A percentile compares a stretch with the other conserved stretches of the same genome.
These are phyloP conservation scores for Teleopsis dalmanni DNA, from an alignment of 1,140 invertebrate genomes.

Conservation along the genomic window DNA sequence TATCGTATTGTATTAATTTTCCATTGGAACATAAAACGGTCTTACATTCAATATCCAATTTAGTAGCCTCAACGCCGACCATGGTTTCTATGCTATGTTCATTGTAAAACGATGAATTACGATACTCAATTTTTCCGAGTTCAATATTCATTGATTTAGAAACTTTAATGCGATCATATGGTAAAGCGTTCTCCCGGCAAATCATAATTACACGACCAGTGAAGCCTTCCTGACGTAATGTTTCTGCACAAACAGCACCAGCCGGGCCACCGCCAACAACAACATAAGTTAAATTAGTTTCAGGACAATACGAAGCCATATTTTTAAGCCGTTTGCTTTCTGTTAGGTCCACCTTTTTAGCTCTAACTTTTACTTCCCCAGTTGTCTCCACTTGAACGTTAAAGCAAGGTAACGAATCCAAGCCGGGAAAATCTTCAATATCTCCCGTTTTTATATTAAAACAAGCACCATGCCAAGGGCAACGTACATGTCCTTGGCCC, in stretches of 20 bases:
- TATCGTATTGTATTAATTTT: slow-evolving; percentile 59
- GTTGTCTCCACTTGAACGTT: slow-evolving; percentile 57
- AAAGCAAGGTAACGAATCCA: slow-evolving; percentile 82
- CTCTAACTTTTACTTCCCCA: slow-evolving; percentile 59
- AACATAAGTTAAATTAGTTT: slow-evolving; percentile 55
- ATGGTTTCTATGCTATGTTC: slow-evolving; percentile 66
- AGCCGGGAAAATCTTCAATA: slow-evolving; percentile 84
- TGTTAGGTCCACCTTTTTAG: slow-evolving; percentile 55
- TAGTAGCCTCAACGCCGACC: slow-evolving; percentile 54
- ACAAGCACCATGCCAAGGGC: slow-evolving; percentile 96
- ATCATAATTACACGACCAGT: slow-evolving; percentile 70
- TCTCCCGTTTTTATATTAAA: slow-evolving; percentile 85
- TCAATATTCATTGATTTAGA: slow-evolving; percentile 66
- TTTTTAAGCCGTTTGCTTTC: slow-evolving; percentile 55
- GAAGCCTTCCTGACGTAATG: slow-evolving; percentile 79
- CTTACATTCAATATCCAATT: slow-evolving; percentile 55
- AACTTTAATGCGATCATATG: slow-evolving; percentile 86
- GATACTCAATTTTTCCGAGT: slow-evolving; percentile 57
- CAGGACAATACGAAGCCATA: slow-evolving; percentile 49
- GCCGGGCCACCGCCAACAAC: slow-evolving; percentile 83
- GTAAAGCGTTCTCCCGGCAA: slow-evolving; percentile 66
- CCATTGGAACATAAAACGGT: slow-evolving; percentile 59
- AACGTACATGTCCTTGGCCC: slow-evolving; percentile 74
- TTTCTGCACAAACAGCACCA: slow-evolving; percentile 77
- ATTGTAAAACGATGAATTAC: slow-evolving; percentile 63